phyloP scores from a whole-genome alignment of 1,140 invertebrate species.

The Eulimnadia texana region DNA sequence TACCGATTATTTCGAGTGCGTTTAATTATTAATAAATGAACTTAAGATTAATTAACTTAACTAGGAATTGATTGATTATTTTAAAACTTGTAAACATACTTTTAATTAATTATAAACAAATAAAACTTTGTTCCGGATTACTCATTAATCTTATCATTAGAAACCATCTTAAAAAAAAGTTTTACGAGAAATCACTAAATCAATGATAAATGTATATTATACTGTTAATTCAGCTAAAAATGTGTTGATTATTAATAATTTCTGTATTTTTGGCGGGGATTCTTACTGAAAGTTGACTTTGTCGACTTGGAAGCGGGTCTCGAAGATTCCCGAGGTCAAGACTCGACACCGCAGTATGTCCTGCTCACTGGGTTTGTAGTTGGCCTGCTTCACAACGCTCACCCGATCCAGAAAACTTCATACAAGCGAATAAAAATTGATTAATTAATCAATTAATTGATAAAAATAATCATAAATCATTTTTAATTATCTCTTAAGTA shows the following conservation, averaged over 20 bases:
- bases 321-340: conserved; percentile 98
- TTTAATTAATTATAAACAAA: not conserved
- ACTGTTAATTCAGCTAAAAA: too few relatives aligned
- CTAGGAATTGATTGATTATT: too few relatives aligned
- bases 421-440: conserved; percentile 31
- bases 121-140: not conserved
- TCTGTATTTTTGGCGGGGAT: not conserved
- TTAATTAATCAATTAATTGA: conserved; percentile 1
- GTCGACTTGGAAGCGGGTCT: conserved; percentile 98
- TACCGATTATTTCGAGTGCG: too few relatives aligned
- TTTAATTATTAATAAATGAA: too few relatives aligned
- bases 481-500: too few relatives aligned
- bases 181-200: not conserved
- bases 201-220: too few relatives aligned
- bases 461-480: too few relatives aligned
- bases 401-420: conserved; percentile 81
- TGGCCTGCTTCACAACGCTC: conserved; percentile 80
- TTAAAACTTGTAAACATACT: too few relatives aligned
- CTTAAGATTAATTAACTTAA: too few relatives aligned
- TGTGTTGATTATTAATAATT: not conserved
- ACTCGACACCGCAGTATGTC: conserved; percentile 97
- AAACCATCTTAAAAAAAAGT: too few relatives aligned
- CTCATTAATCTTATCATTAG: too few relatives aligned
- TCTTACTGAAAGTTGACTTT: conserved; percentile 99
- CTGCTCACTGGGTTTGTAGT: conserved; percentile 96